phyloP scores from a whole-genome alignment of 2,888 invertebrate species.

The Baronia brevicornis region DNA sequence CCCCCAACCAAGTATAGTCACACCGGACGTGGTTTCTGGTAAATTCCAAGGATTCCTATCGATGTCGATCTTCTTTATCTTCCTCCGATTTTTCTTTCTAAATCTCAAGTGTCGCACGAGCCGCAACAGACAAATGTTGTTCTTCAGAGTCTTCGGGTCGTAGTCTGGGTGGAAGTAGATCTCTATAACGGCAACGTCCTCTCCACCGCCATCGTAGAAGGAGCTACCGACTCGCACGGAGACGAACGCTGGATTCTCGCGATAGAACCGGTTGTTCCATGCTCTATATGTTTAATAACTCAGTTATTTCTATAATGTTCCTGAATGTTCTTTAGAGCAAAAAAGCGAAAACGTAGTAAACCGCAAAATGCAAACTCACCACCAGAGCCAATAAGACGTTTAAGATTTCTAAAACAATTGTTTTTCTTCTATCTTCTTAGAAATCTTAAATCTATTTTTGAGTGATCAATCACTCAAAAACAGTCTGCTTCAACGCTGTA shows the following conservation, averaged over 20 bases:
- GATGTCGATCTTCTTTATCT: slow-evolving; percentile 4
- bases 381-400: too few species aligned
- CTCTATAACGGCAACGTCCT: slow-evolving; percentile 40
- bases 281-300: too few species aligned
- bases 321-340: too few species aligned
- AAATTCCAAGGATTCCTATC: slow-evolving; percentile 28
- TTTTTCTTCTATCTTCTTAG: too few species aligned
- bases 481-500: too few species aligned
- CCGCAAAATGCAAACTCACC: too few species aligned
- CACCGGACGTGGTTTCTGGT: slow-evolving; percentile 33
- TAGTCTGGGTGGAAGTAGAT: slow-evolving; percentile 55
- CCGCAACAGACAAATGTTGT: slow-evolving; percentile 50
- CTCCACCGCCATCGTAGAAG: slow-evolving; percentile 43
- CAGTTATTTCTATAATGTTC: too few species aligned
- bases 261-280: slow-evolving; percentile 56
- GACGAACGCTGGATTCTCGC: slow-evolving; percentile 52
- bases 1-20: slow-evolving; percentile 12
- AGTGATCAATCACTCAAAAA: too few species aligned
- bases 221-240: slow-evolving; percentile 50
- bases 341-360: too few species aligned
- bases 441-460: too few species aligned
- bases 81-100: not conserved
- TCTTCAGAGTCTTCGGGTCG: slow-evolving; percentile 38
- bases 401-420: too few species aligned
- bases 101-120: slow-evolving; percentile 27